Evolutionary conservation across 2,113 vertebrate genomes (phyloP).

Genomic region (Notarius lentiginosus): DNA sequence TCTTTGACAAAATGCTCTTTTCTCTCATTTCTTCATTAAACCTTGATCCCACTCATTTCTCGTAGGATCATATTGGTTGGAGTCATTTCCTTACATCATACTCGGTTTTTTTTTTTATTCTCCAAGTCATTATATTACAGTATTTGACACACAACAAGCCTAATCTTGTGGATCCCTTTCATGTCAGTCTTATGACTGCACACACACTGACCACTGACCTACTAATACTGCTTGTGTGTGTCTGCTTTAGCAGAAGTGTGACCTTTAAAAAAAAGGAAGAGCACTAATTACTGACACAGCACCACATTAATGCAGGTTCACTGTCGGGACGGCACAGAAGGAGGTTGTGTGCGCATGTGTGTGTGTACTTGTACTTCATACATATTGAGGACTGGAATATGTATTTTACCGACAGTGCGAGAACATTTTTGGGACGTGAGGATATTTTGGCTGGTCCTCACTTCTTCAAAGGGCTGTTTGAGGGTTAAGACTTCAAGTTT

Average conservation of each 20-base stretch:
- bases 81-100: background rate
- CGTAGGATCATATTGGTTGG: background rate
- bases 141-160: background rate
- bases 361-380: constrained; percentile 2
- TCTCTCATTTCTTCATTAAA: no score
- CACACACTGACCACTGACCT: constrained; percentile 9
- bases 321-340: background rate
- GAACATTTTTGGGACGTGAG: no score
- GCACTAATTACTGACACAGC: constrained; percentile 18
- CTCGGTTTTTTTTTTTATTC: background rate
- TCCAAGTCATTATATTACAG: background rate
- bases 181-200: constrained; percentile 4
- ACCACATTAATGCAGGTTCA: background rate
- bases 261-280: constrained; percentile 2
- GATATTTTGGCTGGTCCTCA: no score
- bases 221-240: background rate
- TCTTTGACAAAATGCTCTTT: background rate
- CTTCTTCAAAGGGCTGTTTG: no score
- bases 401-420: no score
- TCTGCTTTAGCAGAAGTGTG: constrained; percentile 19
- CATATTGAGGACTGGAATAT: background rate
- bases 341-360: background rate
- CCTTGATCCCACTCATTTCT: background rate
- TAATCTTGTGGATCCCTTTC: background rate
- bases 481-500: no score